These are phyloP conservation scores for Clepsis dumicolana DNA, from an alignment of 2,888 invertebrate species.

Conservation along the genomic window DNA sequence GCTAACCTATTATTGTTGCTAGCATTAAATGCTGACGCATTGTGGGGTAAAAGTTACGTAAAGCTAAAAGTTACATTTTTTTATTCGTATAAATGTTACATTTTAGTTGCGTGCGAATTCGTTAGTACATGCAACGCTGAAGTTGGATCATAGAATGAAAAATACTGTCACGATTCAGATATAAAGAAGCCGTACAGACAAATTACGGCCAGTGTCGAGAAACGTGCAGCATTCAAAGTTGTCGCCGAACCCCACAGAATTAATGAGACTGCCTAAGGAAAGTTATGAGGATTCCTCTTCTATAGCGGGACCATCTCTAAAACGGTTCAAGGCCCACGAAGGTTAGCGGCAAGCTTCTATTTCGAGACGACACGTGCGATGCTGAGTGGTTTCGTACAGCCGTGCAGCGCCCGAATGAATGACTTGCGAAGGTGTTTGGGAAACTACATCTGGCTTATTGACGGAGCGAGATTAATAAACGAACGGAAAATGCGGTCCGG, in stretches of 20 bases:
- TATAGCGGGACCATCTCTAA: slow-evolving; percentile 34
- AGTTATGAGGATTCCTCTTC: slow-evolving; percentile 32
- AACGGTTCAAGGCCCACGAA: slow-evolving; percentile 45
- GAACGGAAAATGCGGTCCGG: neutral
- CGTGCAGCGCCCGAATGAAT: slow-evolving; percentile 18
- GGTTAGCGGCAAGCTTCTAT: slow-evolving; percentile 44
- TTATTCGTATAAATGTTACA: neutral
- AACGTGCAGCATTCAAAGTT: slow-evolving; percentile 27
- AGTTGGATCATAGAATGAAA: neutral
- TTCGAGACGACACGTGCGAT: slow-evolving; percentile 43
- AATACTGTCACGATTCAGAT: slow-evolving; percentile 29
- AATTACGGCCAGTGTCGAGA: slow-evolving; percentile 31
- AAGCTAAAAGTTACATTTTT: neutral
- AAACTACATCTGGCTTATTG: neutral
- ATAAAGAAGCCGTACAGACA: slow-evolving; percentile 34
- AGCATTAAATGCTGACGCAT: slow-evolving; percentile 23
- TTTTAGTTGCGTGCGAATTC: neutral
- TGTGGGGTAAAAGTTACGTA: slow-evolving; percentile 16
- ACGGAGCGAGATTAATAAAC: neutral
- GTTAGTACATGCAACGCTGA: neutral
- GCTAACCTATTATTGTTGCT: slow-evolving; percentile 28
- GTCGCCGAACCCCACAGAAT: slow-evolving; percentile 30
- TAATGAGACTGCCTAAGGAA: slow-evolving; percentile 33
- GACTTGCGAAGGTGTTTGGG: slow-evolving; percentile 15
- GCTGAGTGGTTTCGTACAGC: slow-evolving; percentile 34